Conservation (phyloP, 2,113 vertebrate species). For the Plecotus auritus region DNA sequence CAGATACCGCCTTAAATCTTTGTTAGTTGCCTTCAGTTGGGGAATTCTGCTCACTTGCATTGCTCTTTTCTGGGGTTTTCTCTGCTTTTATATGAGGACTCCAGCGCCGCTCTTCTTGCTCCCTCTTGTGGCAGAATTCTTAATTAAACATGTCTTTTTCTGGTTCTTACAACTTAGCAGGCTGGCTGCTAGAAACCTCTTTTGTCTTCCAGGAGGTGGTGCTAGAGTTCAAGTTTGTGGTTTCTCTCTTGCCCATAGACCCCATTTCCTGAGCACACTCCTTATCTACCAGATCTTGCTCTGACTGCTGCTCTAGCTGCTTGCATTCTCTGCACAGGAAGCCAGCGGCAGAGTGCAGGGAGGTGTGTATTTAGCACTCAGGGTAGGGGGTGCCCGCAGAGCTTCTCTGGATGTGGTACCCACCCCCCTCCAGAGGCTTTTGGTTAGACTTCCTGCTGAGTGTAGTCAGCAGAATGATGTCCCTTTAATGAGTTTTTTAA, state of each 20-base stretch:
- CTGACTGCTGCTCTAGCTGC: neutral
- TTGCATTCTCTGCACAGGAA: neutral
- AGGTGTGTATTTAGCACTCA: neutral
- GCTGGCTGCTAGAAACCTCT: neutral
- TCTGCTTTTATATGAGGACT: neutral
- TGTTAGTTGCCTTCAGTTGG: neutral
- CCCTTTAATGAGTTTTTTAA: neutral
- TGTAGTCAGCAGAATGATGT: neutral
- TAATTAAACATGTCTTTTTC: neutral
- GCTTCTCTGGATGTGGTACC: neutral
- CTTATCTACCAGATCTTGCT: neutral
- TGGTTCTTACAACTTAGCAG: neutral
- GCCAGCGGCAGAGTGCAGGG: neutral
- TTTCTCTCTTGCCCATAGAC: neutral
- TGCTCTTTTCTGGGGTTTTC: neutral
- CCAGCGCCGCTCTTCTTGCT: neutral
- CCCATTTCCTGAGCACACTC: neutral
- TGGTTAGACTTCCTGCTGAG: neutral
- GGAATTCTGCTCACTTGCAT: neutral
- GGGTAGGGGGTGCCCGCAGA: neutral
- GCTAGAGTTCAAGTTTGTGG: neutral
- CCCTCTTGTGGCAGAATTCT: neutral
- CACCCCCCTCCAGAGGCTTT: neutral
- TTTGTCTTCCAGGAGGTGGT: neutral
- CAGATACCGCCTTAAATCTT: neutral